Conservation (phyloP, 2,797 vertebrate genomes). For the Botia almorhae region DNA sequence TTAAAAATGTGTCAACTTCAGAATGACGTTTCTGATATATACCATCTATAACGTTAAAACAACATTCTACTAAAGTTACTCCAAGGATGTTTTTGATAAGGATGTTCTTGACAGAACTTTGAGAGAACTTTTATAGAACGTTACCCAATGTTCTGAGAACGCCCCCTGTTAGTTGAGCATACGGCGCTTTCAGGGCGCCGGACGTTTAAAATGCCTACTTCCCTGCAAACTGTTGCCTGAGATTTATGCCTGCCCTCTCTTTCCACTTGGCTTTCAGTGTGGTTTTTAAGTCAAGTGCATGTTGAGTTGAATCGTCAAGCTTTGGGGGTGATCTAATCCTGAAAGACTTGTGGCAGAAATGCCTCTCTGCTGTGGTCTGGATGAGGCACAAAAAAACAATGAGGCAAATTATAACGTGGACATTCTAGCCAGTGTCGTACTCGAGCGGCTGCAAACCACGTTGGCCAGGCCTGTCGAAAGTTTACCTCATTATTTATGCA, state of each 20-base stretch:
- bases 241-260: conserved; percentile 39
- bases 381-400: conserved; percentile 56
- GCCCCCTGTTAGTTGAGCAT: too few species aligned
- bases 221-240: conserved; percentile 23
- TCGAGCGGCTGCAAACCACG: conserved; percentile 55
- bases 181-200: background rate
- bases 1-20: too few species aligned
- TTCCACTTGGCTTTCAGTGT: conserved; percentile 53
- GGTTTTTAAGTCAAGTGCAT: conserved; percentile 69
- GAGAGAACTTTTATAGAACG: too few species aligned
- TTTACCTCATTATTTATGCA: conserved; percentile 52
- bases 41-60: too few species aligned
- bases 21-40: too few species aligned
- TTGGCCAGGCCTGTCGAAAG: conserved; percentile 59
- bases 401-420: conserved; percentile 65
- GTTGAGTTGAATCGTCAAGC: conserved; percentile 66
- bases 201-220: conserved; percentile 21
- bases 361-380: conserved; percentile 69
- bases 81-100: too few species aligned
- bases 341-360: conserved; percentile 65
- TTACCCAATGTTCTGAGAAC: too few species aligned
- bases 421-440: conserved; percentile 64
- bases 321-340: conserved; percentile 65
- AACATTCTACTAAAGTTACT: too few species aligned
- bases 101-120: too few species aligned